These are phyloP conservation scores for Acropternis orthonyx DNA, from an alignment of 2,797 vertebrate genomes.

Conservation along the genomic window DNA sequence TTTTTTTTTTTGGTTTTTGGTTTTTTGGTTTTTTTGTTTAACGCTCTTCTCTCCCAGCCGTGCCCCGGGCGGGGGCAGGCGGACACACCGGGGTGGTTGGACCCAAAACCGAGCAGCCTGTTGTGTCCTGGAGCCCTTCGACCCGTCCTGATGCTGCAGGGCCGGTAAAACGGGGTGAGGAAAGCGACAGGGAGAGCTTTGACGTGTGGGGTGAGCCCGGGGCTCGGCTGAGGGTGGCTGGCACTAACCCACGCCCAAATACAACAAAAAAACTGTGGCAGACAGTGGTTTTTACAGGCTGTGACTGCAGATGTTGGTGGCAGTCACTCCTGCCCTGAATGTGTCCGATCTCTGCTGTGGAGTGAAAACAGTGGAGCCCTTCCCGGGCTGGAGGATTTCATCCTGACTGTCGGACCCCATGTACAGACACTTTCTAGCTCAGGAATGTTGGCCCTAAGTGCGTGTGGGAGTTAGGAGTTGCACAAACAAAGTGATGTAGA, in stretches of 20 bases:
- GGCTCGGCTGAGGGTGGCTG: background rate
- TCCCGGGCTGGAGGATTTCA: fast-evolving
- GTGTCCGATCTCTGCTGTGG: background rate
- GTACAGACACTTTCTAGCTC: background rate
- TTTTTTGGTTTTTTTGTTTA: fast-evolving
- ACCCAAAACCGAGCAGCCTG: background rate
- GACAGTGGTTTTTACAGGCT: background rate
- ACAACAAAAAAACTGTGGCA: background rate
- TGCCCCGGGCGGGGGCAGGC: background rate
- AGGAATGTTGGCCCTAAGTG: background rate
- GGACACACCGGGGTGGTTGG: background rate
- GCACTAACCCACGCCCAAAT: background rate
- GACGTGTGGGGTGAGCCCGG: background rate
- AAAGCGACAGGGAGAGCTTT: background rate
- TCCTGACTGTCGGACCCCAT: fast-evolving
- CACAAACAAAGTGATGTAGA: constrained; percentile 32
- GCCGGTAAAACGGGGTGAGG: background rate
- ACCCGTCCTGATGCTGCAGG: background rate
- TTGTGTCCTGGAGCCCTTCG: background rate
- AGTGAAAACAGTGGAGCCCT: background rate
- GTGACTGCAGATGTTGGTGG: background rate
- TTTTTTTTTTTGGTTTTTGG: too few species aligned
- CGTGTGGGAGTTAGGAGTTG: background rate
- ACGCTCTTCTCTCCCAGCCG: fast-evolving
- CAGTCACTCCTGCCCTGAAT: background rate